Evolutionary conservation across 2,113 vertebrate species (phyloP).

Genomic region (Semnopithecus entellus): DNA sequence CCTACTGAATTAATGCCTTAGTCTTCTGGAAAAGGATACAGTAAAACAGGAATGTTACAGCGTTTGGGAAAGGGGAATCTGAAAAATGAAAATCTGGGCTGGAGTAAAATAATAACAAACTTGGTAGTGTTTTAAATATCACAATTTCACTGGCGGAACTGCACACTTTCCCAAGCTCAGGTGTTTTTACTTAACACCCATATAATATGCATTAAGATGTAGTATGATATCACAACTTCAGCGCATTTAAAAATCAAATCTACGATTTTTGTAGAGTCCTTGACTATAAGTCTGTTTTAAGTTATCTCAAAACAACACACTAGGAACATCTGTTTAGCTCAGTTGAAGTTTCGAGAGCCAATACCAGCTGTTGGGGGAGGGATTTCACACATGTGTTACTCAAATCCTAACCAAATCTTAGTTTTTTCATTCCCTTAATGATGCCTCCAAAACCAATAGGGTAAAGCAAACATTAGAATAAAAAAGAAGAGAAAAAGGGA

Average conservation of each 20-base stretch:
- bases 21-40: slow-evolving; percentile 45
- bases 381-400: slow-evolving; percentile 80
- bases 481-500: neutral
- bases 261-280: neutral
- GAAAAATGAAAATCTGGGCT: slow-evolving; percentile 49
- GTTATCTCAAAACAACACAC: slow-evolving; percentile 13
- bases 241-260: slow-evolving; percentile 46
- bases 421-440: slow-evolving; percentile 47
- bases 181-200: slow-evolving; percentile 16
- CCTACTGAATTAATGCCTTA: slow-evolving; percentile 54
- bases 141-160: slow-evolving; percentile 16
- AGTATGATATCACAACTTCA: slow-evolving; percentile 17
- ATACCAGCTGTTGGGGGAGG: slow-evolving; percentile 77
- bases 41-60: slow-evolving; percentile 52
- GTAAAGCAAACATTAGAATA: slow-evolving; percentile 13
- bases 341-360: slow-evolving; percentile 74
- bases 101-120: slow-evolving; percentile 28
- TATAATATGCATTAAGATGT: slow-evolving; percentile 12
- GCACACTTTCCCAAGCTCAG: neutral
- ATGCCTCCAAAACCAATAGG: slow-evolving; percentile 57
- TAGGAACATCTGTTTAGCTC: slow-evolving; percentile 61
- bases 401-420: slow-evolving; percentile 66
- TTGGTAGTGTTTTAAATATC: neutral
- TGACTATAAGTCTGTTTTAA: slow-evolving; percentile 47
- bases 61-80: slow-evolving; percentile 1